Evolutionary conservation across 2,888 invertebrate genomes (phyloP).

Genomic region (Lymantria monacha): DNA sequence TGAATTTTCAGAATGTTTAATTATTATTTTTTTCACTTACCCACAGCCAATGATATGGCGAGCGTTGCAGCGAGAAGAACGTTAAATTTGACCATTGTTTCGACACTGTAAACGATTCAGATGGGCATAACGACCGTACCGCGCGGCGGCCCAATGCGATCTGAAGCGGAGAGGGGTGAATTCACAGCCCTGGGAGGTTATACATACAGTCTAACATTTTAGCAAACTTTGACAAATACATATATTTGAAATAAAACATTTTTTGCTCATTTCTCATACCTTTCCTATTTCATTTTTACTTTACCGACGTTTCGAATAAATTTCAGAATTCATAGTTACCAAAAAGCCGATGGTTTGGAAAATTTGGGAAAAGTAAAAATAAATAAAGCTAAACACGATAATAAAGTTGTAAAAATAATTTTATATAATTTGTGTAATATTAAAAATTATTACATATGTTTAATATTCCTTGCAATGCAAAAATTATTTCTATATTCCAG

Average conservation of each 20-base stretch:
- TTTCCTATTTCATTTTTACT: background rate
- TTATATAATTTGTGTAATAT: too few species aligned
- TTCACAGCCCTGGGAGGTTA: conserved; percentile 23
- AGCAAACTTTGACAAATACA: conserved; percentile 10
- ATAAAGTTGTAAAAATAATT: too few species aligned
- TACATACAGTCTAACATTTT: conserved; percentile 15
- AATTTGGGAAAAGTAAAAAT: too few species aligned
- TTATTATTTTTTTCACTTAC: conserved; percentile 43
- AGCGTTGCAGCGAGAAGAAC: conserved; percentile 51
- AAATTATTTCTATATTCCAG: background rate
- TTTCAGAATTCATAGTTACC: too few species aligned
- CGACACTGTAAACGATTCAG: conserved; percentile 21
- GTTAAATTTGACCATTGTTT: conserved; percentile 60
- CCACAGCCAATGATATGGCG: conserved; percentile 56
- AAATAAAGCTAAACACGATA: too few species aligned
- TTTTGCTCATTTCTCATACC: background rate
- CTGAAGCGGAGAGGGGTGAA: conserved; percentile 25
- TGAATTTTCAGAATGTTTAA: background rate
- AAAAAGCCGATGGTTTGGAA: too few species aligned
- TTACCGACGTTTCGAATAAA: background rate
- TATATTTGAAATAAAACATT: background rate
- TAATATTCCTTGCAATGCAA: background rate
- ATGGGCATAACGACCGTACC: conserved; percentile 34
- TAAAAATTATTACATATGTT: too few species aligned
- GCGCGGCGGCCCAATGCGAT: conserved; percentile 39